These are phyloP conservation scores for Caenorhabditis afra DNA, from an alignment of 2,888 invertebrate species.

Conservation along the genomic window DNA sequence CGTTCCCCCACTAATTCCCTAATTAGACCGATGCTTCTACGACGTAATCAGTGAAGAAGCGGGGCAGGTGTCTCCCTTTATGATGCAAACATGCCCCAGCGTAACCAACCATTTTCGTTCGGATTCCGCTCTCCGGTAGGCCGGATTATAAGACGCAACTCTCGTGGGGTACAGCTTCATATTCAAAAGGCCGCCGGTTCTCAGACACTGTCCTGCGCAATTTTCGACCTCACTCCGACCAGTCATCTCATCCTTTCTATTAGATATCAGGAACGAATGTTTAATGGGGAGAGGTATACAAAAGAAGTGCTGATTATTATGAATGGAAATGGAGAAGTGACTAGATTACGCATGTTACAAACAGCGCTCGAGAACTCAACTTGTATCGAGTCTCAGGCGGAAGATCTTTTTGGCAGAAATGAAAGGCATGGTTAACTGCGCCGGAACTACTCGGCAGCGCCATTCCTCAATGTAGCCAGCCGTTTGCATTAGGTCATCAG, in stretches of 20 bases:
- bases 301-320: not conserved
- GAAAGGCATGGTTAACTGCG: conserved; percentile 43
- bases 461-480: conserved; percentile 51
- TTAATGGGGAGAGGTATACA: not conserved
- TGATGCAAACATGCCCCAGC: conserved; percentile 29
- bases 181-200: conserved; percentile 41
- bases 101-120: conserved; percentile 5
- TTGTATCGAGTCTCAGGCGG: not conserved
- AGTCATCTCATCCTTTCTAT: not conserved
- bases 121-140: conserved; percentile 19
- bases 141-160: conserved; percentile 14
- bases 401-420: not conserved
- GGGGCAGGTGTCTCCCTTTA: conserved; percentile 42
- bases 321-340: not conserved
- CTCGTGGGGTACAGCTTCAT: conserved; percentile 18
- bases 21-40: conserved; percentile 11
- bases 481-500: conserved; percentile 57
- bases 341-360: no score
- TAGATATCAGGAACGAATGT: not conserved
- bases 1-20: no score
- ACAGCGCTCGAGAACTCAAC: no score
- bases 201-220: conserved; percentile 16
- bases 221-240: conserved; percentile 21
- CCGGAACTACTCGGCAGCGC: conserved; percentile 15
- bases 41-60: conserved; percentile 14